Evolutionary conservation across 92 coral and sea anemone species (phyloP), one percentile per base, ranked within the genome.

Genomic region (Palythoa grandis): DNA sequence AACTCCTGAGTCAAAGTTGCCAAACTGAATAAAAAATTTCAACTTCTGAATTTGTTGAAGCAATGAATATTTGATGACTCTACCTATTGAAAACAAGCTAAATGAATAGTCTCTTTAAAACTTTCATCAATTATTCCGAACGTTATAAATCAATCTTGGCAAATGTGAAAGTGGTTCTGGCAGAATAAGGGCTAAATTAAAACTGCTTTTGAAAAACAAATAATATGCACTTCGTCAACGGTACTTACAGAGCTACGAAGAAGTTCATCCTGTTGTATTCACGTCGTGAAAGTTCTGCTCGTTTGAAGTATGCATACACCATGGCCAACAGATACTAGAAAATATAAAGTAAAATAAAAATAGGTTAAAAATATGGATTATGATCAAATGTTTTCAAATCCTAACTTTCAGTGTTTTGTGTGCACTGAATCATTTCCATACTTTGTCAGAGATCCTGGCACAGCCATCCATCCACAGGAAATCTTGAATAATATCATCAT

Each of bases 391-490:
- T n/a, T 37, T 50, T 17, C 7, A 66, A 65, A 48, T 68, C 14
- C 16, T 29, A 19, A 48, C 22, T 20, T 38, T 16, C 3, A 20
- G 38, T 58, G 13, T 0, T 35, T 16, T 23, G 22, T 13, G 3
- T 72, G 57, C 23, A 23, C 5, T 43, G 35, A 39, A 23, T 39
- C 48, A 29, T 50, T 63, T 70, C 40, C 88, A 52, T 86, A 97
- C 99, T 84, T 97, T 97, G 91, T 97, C 99, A 58, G 99, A 97
- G 40, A 97, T 95, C 73, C 90, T 93, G 56, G 93, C 95, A 78
- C 99, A 97, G n/a, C 93, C 91, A 89, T 97, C 99, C 99, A 97
- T 93, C 99, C 99, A 97, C 47, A 97, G 92, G 48, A 97, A 97
- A 84, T 97, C 99, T 89, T 94, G 98, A 87, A 97, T 95, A 79